phyloP scores from a whole-genome alignment of 2,888 invertebrate genomes.

The Tanaodytes sp. region DNA sequence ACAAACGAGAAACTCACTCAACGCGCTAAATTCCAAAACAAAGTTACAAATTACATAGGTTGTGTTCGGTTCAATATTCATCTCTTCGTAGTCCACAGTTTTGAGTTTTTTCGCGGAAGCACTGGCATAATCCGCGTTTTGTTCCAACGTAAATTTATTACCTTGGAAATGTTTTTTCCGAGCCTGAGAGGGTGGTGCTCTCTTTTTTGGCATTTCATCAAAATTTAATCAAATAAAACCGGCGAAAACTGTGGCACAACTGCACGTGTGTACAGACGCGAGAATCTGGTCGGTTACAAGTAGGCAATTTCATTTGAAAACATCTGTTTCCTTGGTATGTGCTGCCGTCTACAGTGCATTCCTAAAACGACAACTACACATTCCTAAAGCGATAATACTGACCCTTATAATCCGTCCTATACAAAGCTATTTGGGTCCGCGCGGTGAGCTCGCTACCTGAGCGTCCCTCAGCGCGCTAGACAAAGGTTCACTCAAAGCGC shows the following conservation, averaged over 20 bases:
- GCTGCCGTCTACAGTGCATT: conserved; percentile 18
- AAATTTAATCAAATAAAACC: conserved; percentile 16
- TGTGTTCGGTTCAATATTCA: conserved; percentile 31
- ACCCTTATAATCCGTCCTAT: conserved; percentile 7
- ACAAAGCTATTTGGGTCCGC: conserved; percentile 18
- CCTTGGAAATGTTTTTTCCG: conserved; percentile 17
- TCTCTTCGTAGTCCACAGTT: conserved; percentile 27
- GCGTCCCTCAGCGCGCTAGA: conserved; percentile 17
- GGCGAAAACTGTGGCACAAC: conserved; percentile 12
- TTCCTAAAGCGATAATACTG: conserved; percentile 14
- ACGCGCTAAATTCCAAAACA: conserved; percentile 9
- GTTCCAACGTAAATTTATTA: conserved; percentile 14
- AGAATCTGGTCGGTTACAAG: conserved; percentile 12
- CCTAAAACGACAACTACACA: conserved; percentile 1
- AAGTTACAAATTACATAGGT: conserved; percentile 32
- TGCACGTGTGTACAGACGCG: conserved; percentile 19
- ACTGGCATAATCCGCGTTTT: conserved; percentile 32
- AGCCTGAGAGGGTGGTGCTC: conserved; percentile 10
- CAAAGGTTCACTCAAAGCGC: conserved; percentile 2
- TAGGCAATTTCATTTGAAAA: conserved; percentile 3
- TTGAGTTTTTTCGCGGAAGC: conserved; percentile 33
- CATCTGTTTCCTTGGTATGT: conserved; percentile 5
- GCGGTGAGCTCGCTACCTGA: conserved; percentile 14
- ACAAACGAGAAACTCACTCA: conserved; percentile 29
- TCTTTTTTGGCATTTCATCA: conserved; percentile 24